Evolutionary conservation across 2,113 vertebrate species (phyloP).

Genomic region (Entelurus aequoreus): DNA sequence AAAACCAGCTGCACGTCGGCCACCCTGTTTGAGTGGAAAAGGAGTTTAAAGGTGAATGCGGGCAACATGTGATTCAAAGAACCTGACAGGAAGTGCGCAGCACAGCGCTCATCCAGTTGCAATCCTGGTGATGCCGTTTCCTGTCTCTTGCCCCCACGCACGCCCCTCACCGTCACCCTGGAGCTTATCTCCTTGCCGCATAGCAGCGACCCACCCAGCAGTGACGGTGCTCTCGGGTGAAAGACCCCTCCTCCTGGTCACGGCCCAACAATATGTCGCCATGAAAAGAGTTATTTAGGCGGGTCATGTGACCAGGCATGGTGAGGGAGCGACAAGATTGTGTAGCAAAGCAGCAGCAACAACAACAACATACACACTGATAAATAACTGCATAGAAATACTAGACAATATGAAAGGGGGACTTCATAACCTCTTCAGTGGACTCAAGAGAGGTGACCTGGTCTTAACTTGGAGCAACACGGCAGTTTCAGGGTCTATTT

Average conservation of each 20-base stretch:
- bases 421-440: too few species aligned
- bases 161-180: background rate
- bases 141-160: slow-evolving; percentile 6
- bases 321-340: background rate
- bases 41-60: too few species aligned
- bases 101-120: slow-evolving; percentile 15
- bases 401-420: too few species aligned
- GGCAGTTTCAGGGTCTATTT: too few species aligned
- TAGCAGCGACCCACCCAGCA: slow-evolving; percentile 51
- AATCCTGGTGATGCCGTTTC: slow-evolving; percentile 42
- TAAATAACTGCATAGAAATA: too few species aligned
- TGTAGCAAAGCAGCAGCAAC: too few species aligned
- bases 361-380: too few species aligned
- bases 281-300: slow-evolving; percentile 37
- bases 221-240: slow-evolving; percentile 45
- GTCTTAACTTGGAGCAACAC: too few species aligned
- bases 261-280: slow-evolving; percentile 17
- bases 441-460: too few species aligned
- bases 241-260: background rate
- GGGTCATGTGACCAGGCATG: slow-evolving; percentile 22
- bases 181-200: slow-evolving; percentile 61
- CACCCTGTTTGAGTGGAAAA: too few species aligned
- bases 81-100: slow-evolving; percentile 39
- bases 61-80: background rate
- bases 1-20: too few species aligned